Evolutionary conservation across 2,113 vertebrate genomes (phyloP).

Genomic region (Nerophis lumbriciformis): DNA sequence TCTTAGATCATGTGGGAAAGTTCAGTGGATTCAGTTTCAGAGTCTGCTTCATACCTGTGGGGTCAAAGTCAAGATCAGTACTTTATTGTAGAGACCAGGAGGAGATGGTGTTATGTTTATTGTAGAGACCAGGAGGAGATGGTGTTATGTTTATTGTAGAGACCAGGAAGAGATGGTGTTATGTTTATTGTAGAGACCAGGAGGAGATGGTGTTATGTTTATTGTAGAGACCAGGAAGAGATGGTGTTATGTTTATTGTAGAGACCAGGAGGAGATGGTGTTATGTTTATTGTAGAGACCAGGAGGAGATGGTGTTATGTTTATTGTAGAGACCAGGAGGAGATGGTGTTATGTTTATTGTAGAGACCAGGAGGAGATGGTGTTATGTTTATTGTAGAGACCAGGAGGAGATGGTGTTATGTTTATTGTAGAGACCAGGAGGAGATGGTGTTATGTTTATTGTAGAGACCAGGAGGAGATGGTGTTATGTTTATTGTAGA

Average conservation of each 20-base stretch:
- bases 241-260: no score
- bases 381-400: neutral
- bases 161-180: neutral
- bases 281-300: conserved; percentile 63
- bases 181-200: conserved; percentile 56
- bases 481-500: conserved; percentile 63
- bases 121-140: no score
- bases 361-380: no score
- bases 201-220: conserved; percentile 65
- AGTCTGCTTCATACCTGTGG: conserved; percentile 65
- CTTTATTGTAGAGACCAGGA: neutral
- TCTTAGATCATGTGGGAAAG: conserved; percentile 42
- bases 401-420: conserved; percentile 49
- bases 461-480: no score
- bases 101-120: conserved; percentile 64
- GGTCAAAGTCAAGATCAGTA: neutral
- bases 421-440: conserved; percentile 48
- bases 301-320: no score
- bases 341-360: conserved; percentile 63
- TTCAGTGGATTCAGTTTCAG: conserved; percentile 62
- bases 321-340: neutral
- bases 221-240: no score
- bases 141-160: conserved; percentile 32
- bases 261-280: no score
- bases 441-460: no score